Evolutionary conservation across 2,113 vertebrate species (phyloP).

Genomic region (Setophaga petechia): DNA sequence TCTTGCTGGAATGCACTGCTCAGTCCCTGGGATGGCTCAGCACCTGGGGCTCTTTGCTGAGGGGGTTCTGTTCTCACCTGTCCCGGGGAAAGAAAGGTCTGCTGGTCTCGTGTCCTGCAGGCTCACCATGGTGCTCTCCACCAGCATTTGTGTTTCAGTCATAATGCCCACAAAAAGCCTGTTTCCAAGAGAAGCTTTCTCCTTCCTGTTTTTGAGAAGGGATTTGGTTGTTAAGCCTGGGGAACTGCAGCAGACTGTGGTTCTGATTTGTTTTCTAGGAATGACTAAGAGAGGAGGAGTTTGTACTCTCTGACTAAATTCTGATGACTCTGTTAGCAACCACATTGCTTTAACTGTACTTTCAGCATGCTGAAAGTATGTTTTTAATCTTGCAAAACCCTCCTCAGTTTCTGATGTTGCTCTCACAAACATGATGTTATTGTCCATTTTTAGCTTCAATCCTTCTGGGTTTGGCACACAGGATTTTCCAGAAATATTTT

Average conservation of each 20-base stretch:
- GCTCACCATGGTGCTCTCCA: neutral
- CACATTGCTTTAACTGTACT: neutral
- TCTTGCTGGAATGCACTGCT: accelerated
- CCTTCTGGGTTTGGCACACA: neutral
- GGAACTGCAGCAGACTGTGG: neutral
- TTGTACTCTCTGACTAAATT: neutral
- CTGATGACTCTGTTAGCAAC: conserved; percentile 19
- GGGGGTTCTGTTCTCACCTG: neutral
- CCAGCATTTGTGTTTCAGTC: neutral
- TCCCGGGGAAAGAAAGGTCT: neutral
- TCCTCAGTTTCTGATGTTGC: neutral
- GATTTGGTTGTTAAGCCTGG: neutral
- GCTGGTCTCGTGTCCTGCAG: accelerated
- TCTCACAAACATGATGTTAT: neutral
- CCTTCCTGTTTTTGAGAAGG: conserved; percentile 26
- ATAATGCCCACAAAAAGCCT: neutral
- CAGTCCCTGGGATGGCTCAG: neutral
- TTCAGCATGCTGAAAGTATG: neutral
- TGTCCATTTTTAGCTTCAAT: conserved; percentile 10
- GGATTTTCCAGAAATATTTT: conserved; percentile 26
- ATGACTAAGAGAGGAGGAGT: conserved; percentile 56
- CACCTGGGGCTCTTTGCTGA: neutral
- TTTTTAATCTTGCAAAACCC: conserved; percentile 15
- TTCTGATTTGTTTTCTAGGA: conserved; percentile 61
- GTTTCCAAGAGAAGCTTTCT: neutral